Base-by-base conservation (phyloP, 2,888 invertebrate genomes). In the Meiosimyza decipiens region DNA sequence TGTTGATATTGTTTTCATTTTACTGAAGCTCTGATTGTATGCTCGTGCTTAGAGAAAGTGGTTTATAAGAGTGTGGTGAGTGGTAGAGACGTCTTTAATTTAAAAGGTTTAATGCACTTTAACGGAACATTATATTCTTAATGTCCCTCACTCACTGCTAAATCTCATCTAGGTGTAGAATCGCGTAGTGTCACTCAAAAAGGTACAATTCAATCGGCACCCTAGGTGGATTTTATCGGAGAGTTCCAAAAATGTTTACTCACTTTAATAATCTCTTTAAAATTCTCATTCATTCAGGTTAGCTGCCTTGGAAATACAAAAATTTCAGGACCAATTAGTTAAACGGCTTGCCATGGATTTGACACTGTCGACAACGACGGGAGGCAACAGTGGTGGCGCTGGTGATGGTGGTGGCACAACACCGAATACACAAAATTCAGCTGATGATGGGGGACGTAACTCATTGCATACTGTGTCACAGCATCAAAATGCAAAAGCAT, bases 241-340 rank as follows among this genome's bases (percentile, higher is more conserved):
- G 3, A 28, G 4, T 3, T 4, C 28, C 28, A 40, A 40, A 40
- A 40, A 40, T 40, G 40, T 40, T 28, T 28, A 4, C 0, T 28
- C 28, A 28, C 3, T 28, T 28, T 28, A 28, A 28, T 4, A 28
- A 28, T 28, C 40, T 9, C 40, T 40, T 7, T 9, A 40, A 40
- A 13, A 9, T 12, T 50, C 51, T 64, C 54, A 6, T 18, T 67
- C 49, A 12, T 52, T 18, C 74, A 83, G 83, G 77, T 79, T 82
- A 75, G 82, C 82, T 54, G 82, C 82, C 70, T 76, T 82, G 71
- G 83, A 83, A 78, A 83, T 83, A 63, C 80, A 80, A 50, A 91
- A 92, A 82, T 95, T 94, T 86, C 95, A 95, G 87, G 92, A 93
- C 82, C 92, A 93, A 86, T 88, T 94, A 78, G 90, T 94, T 80